Conservation (phyloP, 2,797 vertebrate species). For the Enteromius radiatus region DNA sequence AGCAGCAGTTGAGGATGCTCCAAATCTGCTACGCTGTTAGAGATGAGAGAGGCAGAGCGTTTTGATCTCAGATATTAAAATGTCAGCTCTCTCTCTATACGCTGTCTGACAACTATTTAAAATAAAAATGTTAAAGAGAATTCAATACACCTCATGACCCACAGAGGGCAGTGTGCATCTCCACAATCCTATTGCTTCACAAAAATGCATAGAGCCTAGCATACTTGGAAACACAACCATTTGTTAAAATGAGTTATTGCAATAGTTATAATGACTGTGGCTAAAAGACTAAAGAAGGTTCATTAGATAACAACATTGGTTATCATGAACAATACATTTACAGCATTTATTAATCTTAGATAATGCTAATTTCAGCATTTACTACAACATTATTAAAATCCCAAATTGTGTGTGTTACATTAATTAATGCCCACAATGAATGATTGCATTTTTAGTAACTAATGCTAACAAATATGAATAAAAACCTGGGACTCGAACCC, state of each 20-base stretch:
- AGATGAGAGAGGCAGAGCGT: not conserved
- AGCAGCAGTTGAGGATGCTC: conserved; percentile 45
- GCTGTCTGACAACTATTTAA: not conserved
- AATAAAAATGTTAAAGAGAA: not conserved
- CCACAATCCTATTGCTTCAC: not conserved
- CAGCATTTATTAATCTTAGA: too few species aligned
- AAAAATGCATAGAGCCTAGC: not conserved
- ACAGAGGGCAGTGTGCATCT: conserved; percentile 41
- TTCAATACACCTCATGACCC: not conserved
- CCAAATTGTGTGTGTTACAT: too few species aligned
- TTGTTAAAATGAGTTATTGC: not conserved
- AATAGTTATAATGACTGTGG: not conserved
- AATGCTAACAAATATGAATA: too few species aligned
- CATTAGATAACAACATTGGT: too few species aligned
- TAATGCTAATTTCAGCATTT: too few species aligned
- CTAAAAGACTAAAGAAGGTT: not conserved
- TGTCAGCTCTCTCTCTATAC: conserved; percentile 8
- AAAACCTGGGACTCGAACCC: too few species aligned
- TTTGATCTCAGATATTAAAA: conserved; percentile 34
- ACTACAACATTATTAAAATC: too few species aligned
- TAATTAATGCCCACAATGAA: too few species aligned
- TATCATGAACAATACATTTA: too few species aligned
- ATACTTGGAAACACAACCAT: not conserved
- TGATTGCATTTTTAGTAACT: too few species aligned
- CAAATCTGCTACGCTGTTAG: conserved; percentile 46